These are phyloP conservation scores for Cinclus cinclus DNA, from an alignment of 2,113 vertebrate genomes.

Conservation along the genomic window DNA sequence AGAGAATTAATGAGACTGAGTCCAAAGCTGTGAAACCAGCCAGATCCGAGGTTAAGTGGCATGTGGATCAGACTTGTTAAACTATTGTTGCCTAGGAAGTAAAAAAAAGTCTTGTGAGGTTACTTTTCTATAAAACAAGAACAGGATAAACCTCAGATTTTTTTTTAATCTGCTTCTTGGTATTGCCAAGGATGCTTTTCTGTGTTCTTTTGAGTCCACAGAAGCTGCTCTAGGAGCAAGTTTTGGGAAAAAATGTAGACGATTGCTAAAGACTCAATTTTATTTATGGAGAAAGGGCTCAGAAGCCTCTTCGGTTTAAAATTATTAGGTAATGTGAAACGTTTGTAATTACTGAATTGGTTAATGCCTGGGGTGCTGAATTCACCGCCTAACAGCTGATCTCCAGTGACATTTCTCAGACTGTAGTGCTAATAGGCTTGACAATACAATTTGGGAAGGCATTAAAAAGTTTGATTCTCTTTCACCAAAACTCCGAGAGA, in stretches of 20 bases:
- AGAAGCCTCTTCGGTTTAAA: neutral
- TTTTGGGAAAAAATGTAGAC: neutral
- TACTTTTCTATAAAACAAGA: neutral
- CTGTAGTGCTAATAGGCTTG: neutral
- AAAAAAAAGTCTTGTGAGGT: neutral
- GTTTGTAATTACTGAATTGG: neutral
- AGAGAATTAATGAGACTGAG: neutral
- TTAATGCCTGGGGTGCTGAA: neutral
- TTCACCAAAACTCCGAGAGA: neutral
- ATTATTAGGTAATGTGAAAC: neutral
- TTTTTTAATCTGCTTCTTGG: neutral
- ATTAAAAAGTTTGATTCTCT: neutral
- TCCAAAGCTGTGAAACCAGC: neutral
- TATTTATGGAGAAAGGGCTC: neutral
- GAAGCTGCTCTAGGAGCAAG: neutral
- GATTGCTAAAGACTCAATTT: neutral
- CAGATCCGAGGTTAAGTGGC: neutral
- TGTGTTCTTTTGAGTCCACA: neutral
- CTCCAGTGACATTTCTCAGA: neutral
- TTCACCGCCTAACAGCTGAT: neutral
- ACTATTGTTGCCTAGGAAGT: neutral
- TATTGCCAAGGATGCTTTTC: neutral
- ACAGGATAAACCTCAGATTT: neutral
- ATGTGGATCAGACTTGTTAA: neutral
- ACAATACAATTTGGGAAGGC: neutral